Conservation (phyloP, 2,888 invertebrate genomes). For the Tethea ocularis region DNA sequence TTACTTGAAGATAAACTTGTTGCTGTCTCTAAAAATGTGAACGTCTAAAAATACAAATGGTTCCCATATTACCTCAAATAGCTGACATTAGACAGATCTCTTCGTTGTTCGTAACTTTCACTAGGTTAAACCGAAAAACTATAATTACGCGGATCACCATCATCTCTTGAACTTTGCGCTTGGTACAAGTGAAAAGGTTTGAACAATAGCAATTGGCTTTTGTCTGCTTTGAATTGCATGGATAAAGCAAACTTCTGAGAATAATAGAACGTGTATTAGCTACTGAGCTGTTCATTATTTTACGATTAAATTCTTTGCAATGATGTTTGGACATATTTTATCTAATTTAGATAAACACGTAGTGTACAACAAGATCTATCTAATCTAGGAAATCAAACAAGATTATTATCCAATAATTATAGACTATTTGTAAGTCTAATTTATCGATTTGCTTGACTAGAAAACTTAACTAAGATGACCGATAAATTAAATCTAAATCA, state of each 20-base stretch:
- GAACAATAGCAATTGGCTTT: conserved; percentile 7
- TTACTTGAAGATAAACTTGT: too few species aligned
- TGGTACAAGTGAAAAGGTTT: conserved; percentile 15
- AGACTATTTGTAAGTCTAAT: too few species aligned
- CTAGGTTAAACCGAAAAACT: conserved; percentile 48
- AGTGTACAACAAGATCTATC: background rate
- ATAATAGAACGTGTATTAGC: background rate
- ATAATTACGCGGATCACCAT: conserved; percentile 50
- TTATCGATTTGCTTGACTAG: too few species aligned
- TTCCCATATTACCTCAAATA: conserved; percentile 43
- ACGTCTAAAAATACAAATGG: conserved; percentile 19
- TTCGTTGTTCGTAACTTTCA: conserved; percentile 46
- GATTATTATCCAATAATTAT: background rate
- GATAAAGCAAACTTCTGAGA: background rate
- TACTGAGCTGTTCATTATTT: too few species aligned
- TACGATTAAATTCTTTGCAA: too few species aligned
- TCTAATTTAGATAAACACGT: too few species aligned
- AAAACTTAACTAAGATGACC: too few species aligned
- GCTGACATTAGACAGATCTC: conserved; percentile 44
- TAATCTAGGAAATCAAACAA: background rate
- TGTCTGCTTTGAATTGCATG: background rate
- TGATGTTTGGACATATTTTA: too few species aligned
- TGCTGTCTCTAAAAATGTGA: background rate
- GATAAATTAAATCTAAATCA: too few species aligned
- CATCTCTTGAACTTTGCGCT: conserved; percentile 23